phyloP scores from a whole-genome alignment of 2,797 vertebrate species.

The Pyrocephalus nanus region DNA sequence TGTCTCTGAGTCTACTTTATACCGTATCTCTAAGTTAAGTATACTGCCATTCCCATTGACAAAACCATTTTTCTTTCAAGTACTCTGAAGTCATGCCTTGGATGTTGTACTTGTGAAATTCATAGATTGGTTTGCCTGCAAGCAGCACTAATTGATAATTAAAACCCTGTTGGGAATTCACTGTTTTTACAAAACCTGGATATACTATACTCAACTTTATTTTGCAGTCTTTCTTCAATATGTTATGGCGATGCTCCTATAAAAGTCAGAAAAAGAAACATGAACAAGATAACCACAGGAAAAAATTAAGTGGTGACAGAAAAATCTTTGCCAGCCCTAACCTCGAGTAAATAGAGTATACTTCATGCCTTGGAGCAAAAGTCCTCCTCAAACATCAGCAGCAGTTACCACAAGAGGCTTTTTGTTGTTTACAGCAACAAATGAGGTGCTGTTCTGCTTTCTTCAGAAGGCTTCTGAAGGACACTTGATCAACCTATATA shows the following conservation, averaged over 20 bases:
- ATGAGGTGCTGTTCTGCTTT: not conserved
- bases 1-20: not conserved
- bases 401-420: not conserved
- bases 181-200: not conserved
- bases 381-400: not conserved
- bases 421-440: slow-evolving; percentile 42
- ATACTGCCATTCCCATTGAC: not conserved
- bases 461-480: slow-evolving; percentile 29
- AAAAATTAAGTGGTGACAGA: not conserved
- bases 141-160: not conserved
- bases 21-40: not conserved
- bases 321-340: slow-evolving; percentile 8
- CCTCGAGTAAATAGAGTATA: not conserved
- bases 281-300: not conserved
- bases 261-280: slow-evolving; percentile 2
- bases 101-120: not conserved
- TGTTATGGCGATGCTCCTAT: not conserved
- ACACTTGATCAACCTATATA: not conserved
- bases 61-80: slow-evolving; percentile 5
- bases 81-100: not conserved
- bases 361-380: slow-evolving; percentile 16
- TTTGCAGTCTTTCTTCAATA: not conserved
- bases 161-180: not conserved
- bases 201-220: not conserved
- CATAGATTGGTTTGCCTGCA: not conserved